phyloP scores from a whole-genome alignment of 2,888 invertebrate genomes.

The Pediacus dermestoides region DNA sequence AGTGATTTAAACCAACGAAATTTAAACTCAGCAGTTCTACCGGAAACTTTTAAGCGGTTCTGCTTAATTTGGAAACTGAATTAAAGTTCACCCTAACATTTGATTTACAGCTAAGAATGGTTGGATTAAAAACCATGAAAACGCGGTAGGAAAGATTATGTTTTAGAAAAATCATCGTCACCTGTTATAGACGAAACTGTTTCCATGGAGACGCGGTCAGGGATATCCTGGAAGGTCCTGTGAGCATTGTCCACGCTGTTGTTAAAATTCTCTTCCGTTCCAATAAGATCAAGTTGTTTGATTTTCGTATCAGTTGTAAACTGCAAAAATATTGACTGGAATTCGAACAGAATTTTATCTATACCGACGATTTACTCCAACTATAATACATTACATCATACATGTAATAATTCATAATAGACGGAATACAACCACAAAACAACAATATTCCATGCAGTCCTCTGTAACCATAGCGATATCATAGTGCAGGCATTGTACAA shows the following conservation, averaged over 20 bases:
- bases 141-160: no score
- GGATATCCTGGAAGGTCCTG: constrained; percentile 58
- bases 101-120: no score
- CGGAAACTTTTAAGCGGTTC: background rate
- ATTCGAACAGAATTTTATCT: no score
- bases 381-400: constrained; percentile 1
- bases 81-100: no score
- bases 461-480: no score
- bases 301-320: constrained; percentile 38
- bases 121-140: no score
- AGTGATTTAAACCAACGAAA: no score
- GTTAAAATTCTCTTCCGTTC: constrained; percentile 58
- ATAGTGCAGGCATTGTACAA: constrained; percentile 26
- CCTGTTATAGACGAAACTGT: constrained; percentile 60
- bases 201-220: constrained; percentile 57
- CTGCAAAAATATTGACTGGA: constrained; percentile 30
- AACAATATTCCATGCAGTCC: no score
- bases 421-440: no score
- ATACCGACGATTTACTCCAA: no score
- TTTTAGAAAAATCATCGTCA: no score
- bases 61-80: no score
- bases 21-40: constrained; percentile 1
- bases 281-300: constrained; percentile 40
- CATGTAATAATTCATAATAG: constrained; percentile 1
- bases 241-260: constrained; percentile 57